These are phyloP conservation scores for Abrostola triplasia DNA, from an alignment of 2,888 invertebrate genomes.

Conservation along the genomic window DNA sequence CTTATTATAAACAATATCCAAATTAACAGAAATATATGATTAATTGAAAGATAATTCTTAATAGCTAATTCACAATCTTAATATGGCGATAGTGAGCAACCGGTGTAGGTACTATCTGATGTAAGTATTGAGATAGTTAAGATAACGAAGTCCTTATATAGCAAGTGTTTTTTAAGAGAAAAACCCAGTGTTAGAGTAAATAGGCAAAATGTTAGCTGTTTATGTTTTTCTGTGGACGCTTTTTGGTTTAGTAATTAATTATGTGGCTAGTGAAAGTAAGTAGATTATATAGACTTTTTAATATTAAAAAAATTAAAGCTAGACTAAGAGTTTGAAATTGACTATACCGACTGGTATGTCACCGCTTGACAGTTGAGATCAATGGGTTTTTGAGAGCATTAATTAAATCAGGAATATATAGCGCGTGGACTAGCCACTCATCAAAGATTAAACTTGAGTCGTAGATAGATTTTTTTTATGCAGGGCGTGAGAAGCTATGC, in stretches of 20 bases:
- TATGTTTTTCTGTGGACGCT: constrained; percentile 25
- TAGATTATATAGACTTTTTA: constrained; percentile 2
- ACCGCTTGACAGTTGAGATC: no score
- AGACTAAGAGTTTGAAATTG: no score
- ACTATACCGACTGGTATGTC: no score
- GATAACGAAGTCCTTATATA: constrained; percentile 30
- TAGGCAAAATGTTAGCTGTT: constrained; percentile 23
- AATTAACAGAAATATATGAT: constrained; percentile 1
- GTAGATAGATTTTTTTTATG: no score
- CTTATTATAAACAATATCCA: background rate
- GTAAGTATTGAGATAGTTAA: constrained; percentile 16
- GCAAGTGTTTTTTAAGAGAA: constrained; percentile 10
- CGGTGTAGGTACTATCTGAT: constrained; percentile 8
- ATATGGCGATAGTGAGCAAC: background rate
- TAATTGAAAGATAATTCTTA: constrained; percentile 16
- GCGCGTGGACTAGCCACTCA: no score
- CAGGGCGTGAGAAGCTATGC: no score
- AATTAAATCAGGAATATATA: no score
- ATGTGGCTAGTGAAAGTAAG: constrained; percentile 49
- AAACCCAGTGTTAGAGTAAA: constrained; percentile 3
- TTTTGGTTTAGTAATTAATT: constrained; percentile 11
- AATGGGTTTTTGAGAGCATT: no score
- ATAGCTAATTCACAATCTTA: constrained; percentile 10
- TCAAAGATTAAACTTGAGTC: no score
- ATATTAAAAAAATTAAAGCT: background rate